Evolutionary conservation across 2,797 vertebrate genomes (phyloP), one percentile per base, ranked within the genome.

Genomic region (Dendrocincla tyrannina): DNA sequence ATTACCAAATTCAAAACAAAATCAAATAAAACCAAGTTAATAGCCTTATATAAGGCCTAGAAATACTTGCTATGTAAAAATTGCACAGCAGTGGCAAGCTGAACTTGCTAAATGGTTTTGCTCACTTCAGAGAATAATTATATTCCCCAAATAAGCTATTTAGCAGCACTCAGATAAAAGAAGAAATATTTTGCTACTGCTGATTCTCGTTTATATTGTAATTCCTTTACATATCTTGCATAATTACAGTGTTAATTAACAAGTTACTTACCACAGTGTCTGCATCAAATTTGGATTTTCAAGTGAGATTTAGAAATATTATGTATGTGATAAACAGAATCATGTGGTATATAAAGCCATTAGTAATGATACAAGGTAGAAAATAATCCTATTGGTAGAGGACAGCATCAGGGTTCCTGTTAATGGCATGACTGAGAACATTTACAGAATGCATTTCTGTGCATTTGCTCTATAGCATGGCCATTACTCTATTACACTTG

Each of bases 401-500:
- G 23, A 58, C 3, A 72, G 7, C 46, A 53, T 59, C 39, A 89
- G 41, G 30, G 19, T 16, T 81, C 17, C n/a, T 37, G 18, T 27
- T 33, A 39, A 13, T 5, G 13, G 19, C 42, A 53, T 9, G 13
- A 28, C 1, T 33, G 11, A 70, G 17, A 8, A 41, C 56, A 30
- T 85, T 28, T 27, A n/a, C 53, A 55, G 72, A 68, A 52, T 0
- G 5, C 3, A 59, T 33, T 70, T 41, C 47, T 30, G 13, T 9
- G 28, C 18, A 42, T 62, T 80, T 77, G 17, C 16, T 74, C 39
- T 63, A 66, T 7, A 83, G 13, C 27, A 11, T 14, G 17, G 30
- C 8, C 30, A 19, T 67, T 53, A 42, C 18, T 3, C 0, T 27
- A 64, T 15, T 37, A 35, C 3, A 24, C 13, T 5, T 4, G 2